phyloP scores from a whole-genome alignment of 2,888 invertebrate species.

The Heliconius erato region DNA sequence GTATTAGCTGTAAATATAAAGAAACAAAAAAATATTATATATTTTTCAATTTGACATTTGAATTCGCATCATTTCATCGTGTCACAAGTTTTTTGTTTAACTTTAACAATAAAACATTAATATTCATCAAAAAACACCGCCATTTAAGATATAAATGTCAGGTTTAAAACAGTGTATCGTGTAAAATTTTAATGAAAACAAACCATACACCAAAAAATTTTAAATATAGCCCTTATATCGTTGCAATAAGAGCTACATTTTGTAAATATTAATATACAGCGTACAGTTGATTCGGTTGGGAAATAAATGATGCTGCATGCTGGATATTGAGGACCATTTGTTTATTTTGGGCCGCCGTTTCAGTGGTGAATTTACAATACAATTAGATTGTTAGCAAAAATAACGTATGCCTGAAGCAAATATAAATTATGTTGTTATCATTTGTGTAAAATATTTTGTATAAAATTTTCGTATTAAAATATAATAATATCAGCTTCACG shows the following conservation, averaged over 20 bases:
- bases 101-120: constrained; percentile 19
- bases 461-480: background rate
- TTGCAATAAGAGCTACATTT: constrained; percentile 28
- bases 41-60: background rate
- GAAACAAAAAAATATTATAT: background rate
- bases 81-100: background rate
- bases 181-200: constrained; percentile 39
- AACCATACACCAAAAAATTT: constrained; percentile 4
- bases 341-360: constrained; percentile 66
- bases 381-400: constrained; percentile 72
- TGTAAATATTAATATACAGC: constrained; percentile 35
- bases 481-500: no score
- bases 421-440: constrained; percentile 8
- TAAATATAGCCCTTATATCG: constrained; percentile 22
- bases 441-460: background rate
- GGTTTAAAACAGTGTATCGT: constrained; percentile 28
- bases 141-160: constrained; percentile 19
- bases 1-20: background rate
- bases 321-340: constrained; percentile 64
- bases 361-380: constrained; percentile 61
- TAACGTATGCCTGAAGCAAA: constrained; percentile 66
- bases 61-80: background rate
- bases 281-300: constrained; percentile 53
- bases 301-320: constrained; percentile 61
- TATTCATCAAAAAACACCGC: constrained; percentile 27